These are phyloP conservation scores for Linhomoeus sp. DNA, from an alignment of 2,888 invertebrate species.

Conservation along the genomic window DNA sequence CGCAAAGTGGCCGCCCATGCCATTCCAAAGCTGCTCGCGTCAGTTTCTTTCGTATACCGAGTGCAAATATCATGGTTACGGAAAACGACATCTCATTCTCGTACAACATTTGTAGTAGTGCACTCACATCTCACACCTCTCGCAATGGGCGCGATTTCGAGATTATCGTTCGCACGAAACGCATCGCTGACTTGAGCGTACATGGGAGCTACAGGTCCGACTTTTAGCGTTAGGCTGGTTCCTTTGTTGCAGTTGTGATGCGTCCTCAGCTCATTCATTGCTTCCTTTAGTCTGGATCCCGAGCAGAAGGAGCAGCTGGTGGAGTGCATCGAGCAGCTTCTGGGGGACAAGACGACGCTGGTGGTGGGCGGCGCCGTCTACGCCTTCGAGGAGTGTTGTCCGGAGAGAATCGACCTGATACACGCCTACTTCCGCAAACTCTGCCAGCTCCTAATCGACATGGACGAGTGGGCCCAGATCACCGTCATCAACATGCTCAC, in stretches of 20 bases:
- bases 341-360: constrained; percentile 81
- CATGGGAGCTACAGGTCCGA: too few relatives aligned
- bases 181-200: too few relatives aligned
- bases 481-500: constrained; percentile 89
- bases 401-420: constrained; percentile 79
- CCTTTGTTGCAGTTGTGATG: not conserved
- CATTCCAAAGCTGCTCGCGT: constrained; percentile 89
- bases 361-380: constrained; percentile 97
- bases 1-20: constrained; percentile 93
- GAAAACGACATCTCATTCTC: too few relatives aligned
- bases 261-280: not conserved
- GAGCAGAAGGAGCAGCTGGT: constrained; percentile 88
- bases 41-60: constrained; percentile 7
- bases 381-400: constrained; percentile 89
- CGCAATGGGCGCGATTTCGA: too few relatives aligned
- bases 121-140: too few relatives aligned
- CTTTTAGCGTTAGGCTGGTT: not conserved
- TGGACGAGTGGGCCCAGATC: constrained; percentile 95
- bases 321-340: constrained; percentile 72
- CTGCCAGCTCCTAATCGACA: constrained; percentile 82
- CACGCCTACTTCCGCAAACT: constrained; percentile 87
- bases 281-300: constrained; percentile 51
- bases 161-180: too few relatives aligned
- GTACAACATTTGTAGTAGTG: too few relatives aligned
- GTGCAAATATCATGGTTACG: not conserved